These are phyloP conservation scores for Chelonus insularis DNA, from an alignment of 1,140 invertebrate species.

Conservation along the genomic window DNA sequence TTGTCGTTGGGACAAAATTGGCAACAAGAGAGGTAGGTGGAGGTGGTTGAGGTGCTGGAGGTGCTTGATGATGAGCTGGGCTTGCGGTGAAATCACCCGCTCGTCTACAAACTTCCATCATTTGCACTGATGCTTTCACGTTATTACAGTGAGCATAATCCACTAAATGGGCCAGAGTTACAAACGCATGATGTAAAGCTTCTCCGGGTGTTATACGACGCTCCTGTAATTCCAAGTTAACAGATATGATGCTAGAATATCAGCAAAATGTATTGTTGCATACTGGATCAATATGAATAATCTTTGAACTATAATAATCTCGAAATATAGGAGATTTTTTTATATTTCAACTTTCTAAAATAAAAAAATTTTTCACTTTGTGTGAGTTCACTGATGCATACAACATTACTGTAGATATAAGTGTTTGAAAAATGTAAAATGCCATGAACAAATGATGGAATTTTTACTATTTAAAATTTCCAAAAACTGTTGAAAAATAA, in stretches of 20 bases:
- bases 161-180: constrained; percentile 88
- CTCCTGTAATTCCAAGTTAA: constrained; percentile 64
- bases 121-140: constrained; percentile 91
- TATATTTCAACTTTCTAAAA: no score
- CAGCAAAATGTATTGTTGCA: no score
- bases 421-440: no score
- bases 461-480: no score
- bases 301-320: no score
- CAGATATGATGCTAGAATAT: neutral
- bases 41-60: constrained; percentile 66
- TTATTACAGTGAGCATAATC: constrained; percentile 97
- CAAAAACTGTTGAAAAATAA: no score
- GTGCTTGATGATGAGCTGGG: constrained; percentile 61
- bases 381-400: neutral
- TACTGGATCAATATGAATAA: no score
- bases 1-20: constrained; percentile 75
- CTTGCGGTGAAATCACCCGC: constrained; percentile 66
- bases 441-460: no score
- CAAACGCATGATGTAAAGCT: constrained; percentile 93
- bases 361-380: neutral
- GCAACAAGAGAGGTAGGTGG: constrained; percentile 63
- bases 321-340: no score
- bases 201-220: constrained; percentile 92
- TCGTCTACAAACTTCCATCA: constrained; percentile 89
- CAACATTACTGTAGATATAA: no score